Percentiles rank a stretch among this genome's conserved stretches.
These are phyloP conservation scores for Capitella teleta DNA, from an alignment of 1,140 invertebrate species.

Conservation along the genomic window DNA sequence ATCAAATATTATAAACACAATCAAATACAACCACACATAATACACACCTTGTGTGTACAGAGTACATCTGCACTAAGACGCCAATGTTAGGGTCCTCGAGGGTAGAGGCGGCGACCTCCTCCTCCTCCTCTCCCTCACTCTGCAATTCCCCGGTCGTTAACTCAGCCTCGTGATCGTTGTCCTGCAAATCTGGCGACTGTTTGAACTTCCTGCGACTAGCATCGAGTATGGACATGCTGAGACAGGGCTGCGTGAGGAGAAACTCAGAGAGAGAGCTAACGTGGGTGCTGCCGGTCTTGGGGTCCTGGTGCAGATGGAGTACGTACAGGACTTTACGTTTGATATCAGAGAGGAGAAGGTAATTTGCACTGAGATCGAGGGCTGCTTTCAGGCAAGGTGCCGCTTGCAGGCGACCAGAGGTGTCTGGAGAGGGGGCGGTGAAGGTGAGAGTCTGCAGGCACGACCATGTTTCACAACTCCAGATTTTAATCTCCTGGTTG, in stretches of 20 bases:
- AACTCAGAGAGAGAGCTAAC: conserved; percentile 68
- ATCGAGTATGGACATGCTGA: conserved; percentile 74
- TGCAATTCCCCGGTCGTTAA: conserved; percentile 29
- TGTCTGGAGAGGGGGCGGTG: conserved; percentile 18
- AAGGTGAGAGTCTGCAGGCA: conserved; percentile 72
- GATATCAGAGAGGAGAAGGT: conserved; percentile 74
- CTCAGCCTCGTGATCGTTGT: conserved; percentile 18
- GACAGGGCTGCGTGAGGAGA: conserved; percentile 64
- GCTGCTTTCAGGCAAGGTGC: conserved; percentile 56
- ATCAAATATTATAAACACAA: background rate
- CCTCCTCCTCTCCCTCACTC: conserved; percentile 32
- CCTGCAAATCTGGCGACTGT: conserved; percentile 20
- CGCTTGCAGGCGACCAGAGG: conserved; percentile 15
- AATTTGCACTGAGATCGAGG: conserved; percentile 68
- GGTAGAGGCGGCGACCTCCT: conserved; percentile 14
- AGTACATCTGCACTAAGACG: conserved; percentile 61
- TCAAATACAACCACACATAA: background rate
- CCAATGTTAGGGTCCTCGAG: conserved; percentile 21
- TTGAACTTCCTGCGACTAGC: conserved; percentile 46
- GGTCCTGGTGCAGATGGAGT: conserved; percentile 56
- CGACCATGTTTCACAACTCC: conserved; percentile 86
- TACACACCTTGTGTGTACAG: conserved; percentile 67
- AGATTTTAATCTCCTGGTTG: conserved; percentile 82
- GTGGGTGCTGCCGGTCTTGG: conserved; percentile 45
- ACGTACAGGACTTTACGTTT: conserved; percentile 62